phyloP scores from a whole-genome alignment of 2,888 invertebrate genomes.

The Tetrapedia diversipes region DNA sequence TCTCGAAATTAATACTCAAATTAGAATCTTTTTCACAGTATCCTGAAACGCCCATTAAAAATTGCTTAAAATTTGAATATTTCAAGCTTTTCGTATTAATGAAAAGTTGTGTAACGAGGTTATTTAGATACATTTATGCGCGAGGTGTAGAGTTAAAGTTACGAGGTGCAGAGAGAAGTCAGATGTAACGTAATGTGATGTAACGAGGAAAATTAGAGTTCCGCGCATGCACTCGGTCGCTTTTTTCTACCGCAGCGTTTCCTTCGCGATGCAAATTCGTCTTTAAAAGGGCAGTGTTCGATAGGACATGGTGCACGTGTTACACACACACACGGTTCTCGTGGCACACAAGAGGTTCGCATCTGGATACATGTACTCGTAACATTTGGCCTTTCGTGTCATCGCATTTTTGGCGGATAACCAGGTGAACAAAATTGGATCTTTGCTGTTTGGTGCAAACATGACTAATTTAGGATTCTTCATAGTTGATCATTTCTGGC shows the following conservation, averaged over 20 bases:
- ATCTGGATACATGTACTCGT: conserved; percentile 77
- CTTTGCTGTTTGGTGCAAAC: not conserved
- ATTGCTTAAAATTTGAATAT: too few species aligned
- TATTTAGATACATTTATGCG: too few species aligned
- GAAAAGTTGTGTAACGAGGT: too few species aligned
- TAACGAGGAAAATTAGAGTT: conserved; percentile 33
- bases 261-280: conserved; percentile 26
- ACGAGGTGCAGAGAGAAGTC: conserved; percentile 37
- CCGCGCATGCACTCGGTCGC: conserved; percentile 10
- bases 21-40: too few species aligned
- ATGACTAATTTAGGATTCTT: not conserved
- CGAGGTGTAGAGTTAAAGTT: too few species aligned
- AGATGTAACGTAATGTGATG: too few species aligned
- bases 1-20: too few species aligned
- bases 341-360: conserved; percentile 71
- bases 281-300: conserved; percentile 34
- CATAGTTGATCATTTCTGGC: too few species aligned
- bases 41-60: too few species aligned
- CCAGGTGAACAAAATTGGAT: conserved; percentile 12
- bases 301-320: conserved; percentile 59
- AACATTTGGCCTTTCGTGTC: conserved; percentile 69
- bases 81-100: not conserved
- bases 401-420: conserved; percentile 29
- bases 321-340: conserved; percentile 59
- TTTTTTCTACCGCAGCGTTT: conserved; percentile 24